Percentiles rank a stretch among this genome's conserved stretches.
Conservation (phyloP, 2,888 invertebrate species). For the Belgica antarctica region DNA sequence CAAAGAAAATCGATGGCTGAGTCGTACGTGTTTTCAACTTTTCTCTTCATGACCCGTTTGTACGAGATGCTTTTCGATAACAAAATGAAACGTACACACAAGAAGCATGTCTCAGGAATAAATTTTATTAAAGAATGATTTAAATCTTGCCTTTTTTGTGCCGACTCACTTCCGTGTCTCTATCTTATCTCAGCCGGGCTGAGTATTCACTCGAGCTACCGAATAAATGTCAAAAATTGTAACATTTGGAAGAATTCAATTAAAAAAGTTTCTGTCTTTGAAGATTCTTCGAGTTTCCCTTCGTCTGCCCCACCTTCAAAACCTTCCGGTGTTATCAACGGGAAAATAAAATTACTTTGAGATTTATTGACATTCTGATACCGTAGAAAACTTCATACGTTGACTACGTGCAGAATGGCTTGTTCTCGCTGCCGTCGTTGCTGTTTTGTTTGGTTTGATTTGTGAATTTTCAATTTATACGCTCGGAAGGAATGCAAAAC, state of each 20-base stretch:
- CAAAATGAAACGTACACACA: slow-evolving; percentile 37
- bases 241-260: slow-evolving; percentile 43
- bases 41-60: neutral
- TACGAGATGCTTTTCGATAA: slow-evolving; percentile 12
- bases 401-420: slow-evolving; percentile 29
- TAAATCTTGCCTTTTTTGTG: slow-evolving; percentile 33
- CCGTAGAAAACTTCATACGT: slow-evolving; percentile 30
- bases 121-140: slow-evolving; percentile 41
- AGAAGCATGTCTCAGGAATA: slow-evolving; percentile 37
- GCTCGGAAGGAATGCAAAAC: neutral
- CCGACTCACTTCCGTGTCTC: neutral
- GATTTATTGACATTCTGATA: slow-evolving; percentile 43
- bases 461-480: slow-evolving; percentile 41
- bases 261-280: slow-evolving; percentile 41
- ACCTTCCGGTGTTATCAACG: too few species aligned
- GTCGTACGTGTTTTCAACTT: slow-evolving; percentile 36
- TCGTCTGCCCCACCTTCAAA: neutral
- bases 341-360: slow-evolving; percentile 37
- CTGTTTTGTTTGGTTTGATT: slow-evolving; percentile 35
- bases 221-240: slow-evolving; percentile 42
- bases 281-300: slow-evolving; percentile 2
- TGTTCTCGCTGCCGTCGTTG: neutral
- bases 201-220: neutral
- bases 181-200: neutral
- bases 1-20: slow-evolving; percentile 39